Evolutionary conservation across 1,140 invertebrate genomes (phyloP).

Genomic region (Temnothorax longispinosus): DNA sequence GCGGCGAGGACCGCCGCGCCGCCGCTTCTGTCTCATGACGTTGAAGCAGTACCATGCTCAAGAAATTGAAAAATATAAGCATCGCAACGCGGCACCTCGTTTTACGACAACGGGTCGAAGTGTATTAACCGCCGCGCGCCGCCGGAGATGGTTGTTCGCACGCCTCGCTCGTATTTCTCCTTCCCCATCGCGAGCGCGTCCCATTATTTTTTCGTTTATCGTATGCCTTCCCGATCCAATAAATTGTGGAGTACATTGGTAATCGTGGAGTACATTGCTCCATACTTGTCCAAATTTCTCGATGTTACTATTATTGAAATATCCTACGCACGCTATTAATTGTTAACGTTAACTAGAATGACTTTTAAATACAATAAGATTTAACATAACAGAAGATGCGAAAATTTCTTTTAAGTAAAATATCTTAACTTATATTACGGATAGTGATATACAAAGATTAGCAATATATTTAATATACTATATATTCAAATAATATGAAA

Average conservation of each 20-base stretch:
- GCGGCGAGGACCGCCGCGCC: not conserved
- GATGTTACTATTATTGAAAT: not conserved
- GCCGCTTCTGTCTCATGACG: constrained; percentile 9
- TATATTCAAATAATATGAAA: too few species aligned
- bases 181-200: not conserved
- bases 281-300: not conserved
- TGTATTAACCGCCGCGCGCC: constrained; percentile 17
- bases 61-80: constrained; percentile 61
- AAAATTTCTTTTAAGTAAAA: not conserved
- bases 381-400: not conserved
- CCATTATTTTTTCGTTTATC: constrained; percentile 47
- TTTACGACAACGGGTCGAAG: constrained; percentile 26
- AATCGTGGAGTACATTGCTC: not conserved
- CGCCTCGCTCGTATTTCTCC: constrained; percentile 38
- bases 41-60: constrained; percentile 10
- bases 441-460: too few species aligned
- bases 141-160: not conserved
- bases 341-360: not conserved
- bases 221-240: constrained; percentile 1
- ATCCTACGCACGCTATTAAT: not conserved
- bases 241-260: not conserved
- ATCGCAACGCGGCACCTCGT: not conserved
- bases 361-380: not conserved
- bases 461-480: constrained; percentile 7
- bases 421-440: too few species aligned